Conservation (phyloP, 92 coral and sea anemone species). For the Plumapathes pennacea region DNA sequence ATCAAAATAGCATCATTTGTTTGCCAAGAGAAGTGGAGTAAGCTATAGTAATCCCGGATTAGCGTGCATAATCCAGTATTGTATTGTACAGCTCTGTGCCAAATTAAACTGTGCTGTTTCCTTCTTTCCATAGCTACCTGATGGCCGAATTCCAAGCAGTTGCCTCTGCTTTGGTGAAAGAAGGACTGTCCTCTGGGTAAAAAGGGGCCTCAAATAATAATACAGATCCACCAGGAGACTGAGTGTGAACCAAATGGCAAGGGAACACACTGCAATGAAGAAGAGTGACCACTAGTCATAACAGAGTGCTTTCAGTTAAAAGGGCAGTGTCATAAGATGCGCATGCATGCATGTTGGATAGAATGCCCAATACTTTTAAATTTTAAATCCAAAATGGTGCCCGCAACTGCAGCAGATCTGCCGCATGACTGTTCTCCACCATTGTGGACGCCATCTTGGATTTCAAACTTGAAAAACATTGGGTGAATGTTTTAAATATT, state of each 20-base stretch:
- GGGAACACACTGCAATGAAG: conserved; percentile 61
- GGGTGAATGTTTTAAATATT: no score
- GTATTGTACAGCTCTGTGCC: not conserved
- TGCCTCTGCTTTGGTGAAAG: conserved; percentile 75
- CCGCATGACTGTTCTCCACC: not conserved
- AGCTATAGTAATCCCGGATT: not conserved
- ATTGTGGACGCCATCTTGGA: not conserved
- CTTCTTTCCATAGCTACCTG: conserved; percentile 52
- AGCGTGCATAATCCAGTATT: not conserved
- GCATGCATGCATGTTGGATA: no score
- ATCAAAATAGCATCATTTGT: no score
- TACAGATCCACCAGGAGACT: conserved; percentile 76
- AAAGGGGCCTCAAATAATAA: conserved; percentile 69
- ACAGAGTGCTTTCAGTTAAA: not conserved
- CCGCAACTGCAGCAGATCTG: not conserved
- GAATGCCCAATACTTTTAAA: no score
- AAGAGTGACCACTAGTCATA: not conserved
- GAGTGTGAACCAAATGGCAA: conserved; percentile 86
- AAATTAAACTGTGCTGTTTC: not conserved
- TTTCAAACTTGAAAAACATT: no score
- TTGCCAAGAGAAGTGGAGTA: not conserved
- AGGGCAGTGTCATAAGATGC: no score
- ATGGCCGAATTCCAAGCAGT: conserved; percentile 76
- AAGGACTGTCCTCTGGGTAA: conserved; percentile 70
- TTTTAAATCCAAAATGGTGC: not conserved